phyloP scores from a whole-genome alignment of 2,888 invertebrate genomes.

The Kryphioiulus occultus region DNA sequence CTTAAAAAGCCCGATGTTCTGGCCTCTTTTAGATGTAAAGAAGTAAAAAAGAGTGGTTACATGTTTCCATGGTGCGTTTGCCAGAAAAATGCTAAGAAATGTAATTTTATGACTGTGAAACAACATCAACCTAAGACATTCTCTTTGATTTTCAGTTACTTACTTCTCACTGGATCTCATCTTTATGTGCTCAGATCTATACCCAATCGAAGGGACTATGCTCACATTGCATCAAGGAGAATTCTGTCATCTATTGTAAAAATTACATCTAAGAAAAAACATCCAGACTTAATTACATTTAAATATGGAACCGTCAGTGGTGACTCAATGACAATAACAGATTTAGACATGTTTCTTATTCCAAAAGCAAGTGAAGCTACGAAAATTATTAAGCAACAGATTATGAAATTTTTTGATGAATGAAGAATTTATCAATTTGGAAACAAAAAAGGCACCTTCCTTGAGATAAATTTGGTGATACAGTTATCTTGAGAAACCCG shows the following conservation, averaged over 20 bases:
- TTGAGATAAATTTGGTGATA: background rate
- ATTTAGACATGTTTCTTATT: conserved; percentile 90
- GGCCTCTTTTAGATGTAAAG: conserved; percentile 88
- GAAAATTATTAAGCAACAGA: conserved; percentile 87
- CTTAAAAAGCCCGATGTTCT: conserved; percentile 83
- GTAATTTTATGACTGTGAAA: conserved; percentile 53
- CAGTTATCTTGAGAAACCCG: background rate
- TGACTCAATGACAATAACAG: conserved; percentile 75
- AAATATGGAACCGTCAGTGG: conserved; percentile 90
- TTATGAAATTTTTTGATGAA: conserved; percentile 67
- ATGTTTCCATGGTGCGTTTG: conserved; percentile 74
- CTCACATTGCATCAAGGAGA: conserved; percentile 84
- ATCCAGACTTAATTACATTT: conserved; percentile 96
- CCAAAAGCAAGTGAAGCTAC: conserved; percentile 91
- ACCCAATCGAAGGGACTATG: conserved; percentile 77
- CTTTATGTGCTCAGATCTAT: conserved; percentile 84
- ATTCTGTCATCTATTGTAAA: conserved; percentile 92
- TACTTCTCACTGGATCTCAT: conserved; percentile 85
- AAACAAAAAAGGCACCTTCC: background rate
- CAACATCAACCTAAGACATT: background rate
- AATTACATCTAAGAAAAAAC: conserved; percentile 94
- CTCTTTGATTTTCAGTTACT: conserved; percentile 68
- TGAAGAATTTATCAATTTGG: background rate
- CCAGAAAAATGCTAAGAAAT: conserved; percentile 51
- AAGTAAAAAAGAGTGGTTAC: conserved; percentile 87